Conservation (phyloP, 2,113 vertebrate species). For the Martes martes region DNA sequence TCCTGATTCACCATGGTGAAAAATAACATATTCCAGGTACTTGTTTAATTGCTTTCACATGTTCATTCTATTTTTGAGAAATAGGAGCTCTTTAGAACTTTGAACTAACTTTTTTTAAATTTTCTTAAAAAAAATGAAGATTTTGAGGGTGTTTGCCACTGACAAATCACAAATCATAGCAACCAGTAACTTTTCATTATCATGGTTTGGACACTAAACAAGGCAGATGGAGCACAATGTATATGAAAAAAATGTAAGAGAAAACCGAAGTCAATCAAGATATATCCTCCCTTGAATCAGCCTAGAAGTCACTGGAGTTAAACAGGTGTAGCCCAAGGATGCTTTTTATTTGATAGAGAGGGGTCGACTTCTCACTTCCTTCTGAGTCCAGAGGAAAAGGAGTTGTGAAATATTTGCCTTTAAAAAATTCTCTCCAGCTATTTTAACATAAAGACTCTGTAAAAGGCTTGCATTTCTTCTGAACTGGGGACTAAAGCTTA, state of each 20-base stretch:
- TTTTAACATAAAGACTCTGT: conserved; percentile 40
- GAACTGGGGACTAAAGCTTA: background rate
- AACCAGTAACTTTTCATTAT: background rate
- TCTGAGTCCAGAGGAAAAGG: conserved; percentile 20
- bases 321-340: background rate
- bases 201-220: background rate
- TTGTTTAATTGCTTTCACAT: conserved; percentile 28
- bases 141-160: background rate
- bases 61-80: conserved; percentile 31
- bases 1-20: conserved; percentile 10
- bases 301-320: conserved; percentile 23
- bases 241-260: background rate
- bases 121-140: background rate
- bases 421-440: conserved; percentile 34
- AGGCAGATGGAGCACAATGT: background rate
- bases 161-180: background rate
- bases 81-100: background rate
- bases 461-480: background rate
- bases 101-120: background rate
- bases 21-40: conserved; percentile 47
- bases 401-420: conserved; percentile 36
- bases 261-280: background rate
- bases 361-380: conserved; percentile 49
- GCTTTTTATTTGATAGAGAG: background rate
- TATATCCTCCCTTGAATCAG: background rate